Evolutionary conservation across 2,888 invertebrate genomes (phyloP).

Genomic region (Prionchulus punctatus): DNA sequence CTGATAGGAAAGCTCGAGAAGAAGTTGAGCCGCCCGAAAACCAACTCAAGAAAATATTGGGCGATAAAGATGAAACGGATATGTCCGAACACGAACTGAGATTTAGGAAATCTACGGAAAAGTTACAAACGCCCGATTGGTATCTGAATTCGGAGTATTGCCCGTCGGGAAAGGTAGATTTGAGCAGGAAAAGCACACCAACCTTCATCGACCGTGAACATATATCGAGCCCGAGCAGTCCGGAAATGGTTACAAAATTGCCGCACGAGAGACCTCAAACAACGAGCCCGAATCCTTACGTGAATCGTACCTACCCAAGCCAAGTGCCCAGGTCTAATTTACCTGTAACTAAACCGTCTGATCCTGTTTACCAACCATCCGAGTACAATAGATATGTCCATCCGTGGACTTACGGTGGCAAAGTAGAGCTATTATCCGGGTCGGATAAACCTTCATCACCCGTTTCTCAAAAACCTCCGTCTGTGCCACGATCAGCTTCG

Average conservation of each 20-base stretch:
- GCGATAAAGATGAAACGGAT: conserved; percentile 15
- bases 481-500: too few species aligned
- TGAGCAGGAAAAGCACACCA: too few species aligned
- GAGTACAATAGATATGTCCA: neutral
- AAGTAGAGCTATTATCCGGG: neutral
- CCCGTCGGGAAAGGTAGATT: neutral
- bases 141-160: conserved; percentile 12
- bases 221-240: too few species aligned
- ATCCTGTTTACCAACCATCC: neutral
- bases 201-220: too few species aligned
- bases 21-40: conserved; percentile 29
- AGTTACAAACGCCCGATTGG: conserved; percentile 29
- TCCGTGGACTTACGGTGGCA: conserved; percentile 6
- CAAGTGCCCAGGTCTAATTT: too few species aligned
- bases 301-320: too few species aligned
- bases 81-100: conserved; percentile 27
- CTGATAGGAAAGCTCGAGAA: conserved; percentile 29
- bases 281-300: too few species aligned
- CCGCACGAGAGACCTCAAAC: too few species aligned
- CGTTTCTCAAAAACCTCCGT: too few species aligned
- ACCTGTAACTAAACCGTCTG: too few species aligned
- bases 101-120: conserved; percentile 27
- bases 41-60: conserved; percentile 27
- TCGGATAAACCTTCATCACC: too few species aligned
- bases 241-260: too few species aligned